These are phyloP conservation scores for Ephydatia muelleri DNA, from an alignment of 37 sponge, comb jelly and placozoan species.

Conservation along the genomic window DNA sequence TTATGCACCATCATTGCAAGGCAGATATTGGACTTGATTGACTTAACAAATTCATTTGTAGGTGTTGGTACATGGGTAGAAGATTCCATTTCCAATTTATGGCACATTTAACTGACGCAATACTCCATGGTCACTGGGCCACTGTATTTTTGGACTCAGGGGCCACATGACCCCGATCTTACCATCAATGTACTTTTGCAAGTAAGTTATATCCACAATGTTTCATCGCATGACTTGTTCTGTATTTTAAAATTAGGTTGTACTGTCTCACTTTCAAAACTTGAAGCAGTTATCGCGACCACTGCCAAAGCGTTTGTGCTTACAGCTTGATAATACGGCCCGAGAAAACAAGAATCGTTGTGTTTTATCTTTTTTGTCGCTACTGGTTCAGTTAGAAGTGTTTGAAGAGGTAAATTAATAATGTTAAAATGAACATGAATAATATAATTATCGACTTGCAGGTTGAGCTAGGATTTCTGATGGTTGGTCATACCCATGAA, in stretches of 20 bases:
- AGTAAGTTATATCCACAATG: slow-evolving; percentile 1
- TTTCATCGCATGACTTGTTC: not conserved
- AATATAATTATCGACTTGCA: not conserved
- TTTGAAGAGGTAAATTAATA: slow-evolving; percentile 5
- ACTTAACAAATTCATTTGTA: not conserved
- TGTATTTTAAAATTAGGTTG: slow-evolving; percentile 1
- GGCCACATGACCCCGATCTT: slow-evolving; percentile 49
- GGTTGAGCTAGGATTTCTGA: slow-evolving; percentile 16
- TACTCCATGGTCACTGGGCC: slow-evolving; percentile 19
- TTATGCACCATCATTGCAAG: too few relatives aligned
- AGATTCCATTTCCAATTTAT: not conserved
- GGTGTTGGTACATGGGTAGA: not conserved
- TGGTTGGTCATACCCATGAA: slow-evolving; percentile 35
- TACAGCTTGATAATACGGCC: slow-evolving; percentile 7
- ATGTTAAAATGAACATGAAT: slow-evolving; percentile 1
- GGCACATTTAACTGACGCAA: slow-evolving; percentile 44
- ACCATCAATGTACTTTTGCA: slow-evolving; percentile 32
- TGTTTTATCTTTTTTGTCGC: slow-evolving; percentile 1
- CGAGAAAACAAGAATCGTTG: slow-evolving; percentile 13
- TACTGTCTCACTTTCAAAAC: not conserved
- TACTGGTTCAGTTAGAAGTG: slow-evolving; percentile 5
- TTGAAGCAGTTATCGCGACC: slow-evolving; percentile 1
- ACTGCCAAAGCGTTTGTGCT: not conserved
- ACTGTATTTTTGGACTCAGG: slow-evolving; percentile 34
- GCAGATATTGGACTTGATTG: too few relatives aligned